phyloP scores from a whole-genome alignment of 2,113 vertebrate genomes.

The Tauraco erythrolophus region DNA sequence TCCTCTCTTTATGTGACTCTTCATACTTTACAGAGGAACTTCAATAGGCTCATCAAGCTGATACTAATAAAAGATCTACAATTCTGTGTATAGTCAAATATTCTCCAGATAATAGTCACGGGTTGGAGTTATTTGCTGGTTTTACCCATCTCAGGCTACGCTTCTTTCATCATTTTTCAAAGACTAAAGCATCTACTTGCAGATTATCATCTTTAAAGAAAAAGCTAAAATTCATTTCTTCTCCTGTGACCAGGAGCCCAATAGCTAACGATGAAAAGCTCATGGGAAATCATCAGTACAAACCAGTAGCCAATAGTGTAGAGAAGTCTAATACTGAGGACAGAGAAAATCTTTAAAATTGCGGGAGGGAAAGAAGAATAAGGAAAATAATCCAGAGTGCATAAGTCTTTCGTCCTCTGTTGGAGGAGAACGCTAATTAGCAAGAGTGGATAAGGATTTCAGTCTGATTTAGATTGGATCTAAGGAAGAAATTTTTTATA shows the following conservation, averaged over 20 bases:
- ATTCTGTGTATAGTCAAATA: neutral
- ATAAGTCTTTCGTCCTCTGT: neutral
- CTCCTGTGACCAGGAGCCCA: neutral
- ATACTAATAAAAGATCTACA: conserved; percentile 9
- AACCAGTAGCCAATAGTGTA: neutral
- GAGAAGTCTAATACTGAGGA: neutral
- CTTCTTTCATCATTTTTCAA: neutral
- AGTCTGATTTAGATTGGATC: neutral
- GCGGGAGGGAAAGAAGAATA: neutral
- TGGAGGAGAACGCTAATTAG: neutral
- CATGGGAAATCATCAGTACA: neutral
- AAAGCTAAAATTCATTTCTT: neutral
- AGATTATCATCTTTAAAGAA: neutral
- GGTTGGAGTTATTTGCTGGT: neutral
- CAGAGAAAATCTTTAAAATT: neutral
- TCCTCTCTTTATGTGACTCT: neutral
- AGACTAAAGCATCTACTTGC: neutral
- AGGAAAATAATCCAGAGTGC: neutral
- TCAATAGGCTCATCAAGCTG: conserved; percentile 1
- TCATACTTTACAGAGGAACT: neutral
- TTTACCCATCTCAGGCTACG: neutral
- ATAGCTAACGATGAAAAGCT: neutral
- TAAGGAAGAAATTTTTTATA: too few species aligned
- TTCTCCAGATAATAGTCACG: neutral
- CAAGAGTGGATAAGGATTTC: neutral